These are phyloP conservation scores for Umimayanthus chanpuru DNA, from an alignment of 92 coral and sea anemone species.

Conservation along the genomic window DNA sequence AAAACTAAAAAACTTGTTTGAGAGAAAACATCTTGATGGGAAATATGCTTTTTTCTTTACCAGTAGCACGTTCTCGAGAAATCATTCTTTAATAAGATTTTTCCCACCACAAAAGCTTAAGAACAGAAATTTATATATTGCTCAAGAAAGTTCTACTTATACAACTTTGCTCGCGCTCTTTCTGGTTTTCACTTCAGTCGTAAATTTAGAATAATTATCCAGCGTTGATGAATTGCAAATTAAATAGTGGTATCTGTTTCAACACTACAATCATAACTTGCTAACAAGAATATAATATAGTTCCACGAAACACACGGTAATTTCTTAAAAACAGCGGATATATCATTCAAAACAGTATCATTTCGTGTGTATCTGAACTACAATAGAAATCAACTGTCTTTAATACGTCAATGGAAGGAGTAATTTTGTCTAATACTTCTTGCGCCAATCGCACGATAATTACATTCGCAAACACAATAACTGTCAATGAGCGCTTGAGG, in stretches of 20 bases:
- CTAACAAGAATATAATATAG: background rate
- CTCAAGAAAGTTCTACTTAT: background rate
- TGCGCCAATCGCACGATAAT: slow-evolving; percentile 3
- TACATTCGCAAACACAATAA: slow-evolving; percentile 1
- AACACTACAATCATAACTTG: background rate
- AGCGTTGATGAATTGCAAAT: background rate
- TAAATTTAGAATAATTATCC: background rate
- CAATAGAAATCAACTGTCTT: background rate
- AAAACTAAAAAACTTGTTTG: background rate
- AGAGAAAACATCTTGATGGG: background rate
- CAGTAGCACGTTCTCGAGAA: background rate
- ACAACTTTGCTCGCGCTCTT: background rate
- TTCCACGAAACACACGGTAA: slow-evolving; percentile 1
- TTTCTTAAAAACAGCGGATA: slow-evolving; percentile 10
- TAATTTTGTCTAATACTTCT: background rate
- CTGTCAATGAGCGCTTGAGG: background rate
- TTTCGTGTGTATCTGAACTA: background rate
- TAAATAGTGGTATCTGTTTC: background rate
- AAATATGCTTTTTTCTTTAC: background rate
- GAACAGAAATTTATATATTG: background rate
- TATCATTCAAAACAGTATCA: slow-evolving; percentile 16
- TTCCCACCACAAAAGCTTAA: background rate
- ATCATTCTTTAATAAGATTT: background rate
- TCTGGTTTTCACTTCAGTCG: background rate
- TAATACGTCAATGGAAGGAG: background rate